Base-by-base conservation (phyloP, 2,113 vertebrate species). In the Xerus inauris region DNA sequence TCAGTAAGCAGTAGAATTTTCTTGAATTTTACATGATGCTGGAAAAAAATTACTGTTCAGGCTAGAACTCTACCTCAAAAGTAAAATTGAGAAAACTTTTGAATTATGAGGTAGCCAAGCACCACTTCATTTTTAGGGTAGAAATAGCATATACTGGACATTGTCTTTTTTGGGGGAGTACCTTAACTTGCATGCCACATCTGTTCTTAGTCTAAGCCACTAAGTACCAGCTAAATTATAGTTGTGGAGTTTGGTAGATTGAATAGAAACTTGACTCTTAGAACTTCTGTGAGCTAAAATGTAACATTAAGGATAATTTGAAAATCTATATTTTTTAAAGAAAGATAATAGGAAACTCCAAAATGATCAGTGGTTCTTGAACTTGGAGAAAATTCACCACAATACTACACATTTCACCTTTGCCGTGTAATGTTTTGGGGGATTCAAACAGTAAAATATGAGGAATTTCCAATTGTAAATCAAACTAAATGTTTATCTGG, bases 381-480 rank as follows among this genome's bases (percentile, higher is more conserved):
- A 79, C 47, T 30, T 62, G 79, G 35, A 85, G 62, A 96, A 94
- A 92, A 77, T 3, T 1, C 8, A 72, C 2, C 35, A 77, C 2
- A 35, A 65, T 9, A 42, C 0, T 45, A 35, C 89, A 72, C 12
- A 54, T 64, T 75, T 91, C n/a, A 57, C 30, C 10, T 92, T 77
- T 89, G 13, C 54, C 7, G 2, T 40, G 16, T 38, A n/a, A 24
- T 81, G 26, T 67, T 96, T 71, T 93, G 0, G 30, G 49, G 24
- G n/a, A 73, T 38, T 91, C 7, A 42, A 89, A 45, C 30, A 20
- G 51, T 71, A 87, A 96, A 85, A 69, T 77, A 67, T 3, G 28
- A 94, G 42, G 17, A 77, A 59, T 91, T 89, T 80, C 26, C 26
- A 93, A n/a, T 59, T 75, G 3, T 81, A 97, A 97, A 94, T 89